phyloP scores from a whole-genome alignment of 2,797 vertebrate species.

The Parotocinclus haroldoi region DNA sequence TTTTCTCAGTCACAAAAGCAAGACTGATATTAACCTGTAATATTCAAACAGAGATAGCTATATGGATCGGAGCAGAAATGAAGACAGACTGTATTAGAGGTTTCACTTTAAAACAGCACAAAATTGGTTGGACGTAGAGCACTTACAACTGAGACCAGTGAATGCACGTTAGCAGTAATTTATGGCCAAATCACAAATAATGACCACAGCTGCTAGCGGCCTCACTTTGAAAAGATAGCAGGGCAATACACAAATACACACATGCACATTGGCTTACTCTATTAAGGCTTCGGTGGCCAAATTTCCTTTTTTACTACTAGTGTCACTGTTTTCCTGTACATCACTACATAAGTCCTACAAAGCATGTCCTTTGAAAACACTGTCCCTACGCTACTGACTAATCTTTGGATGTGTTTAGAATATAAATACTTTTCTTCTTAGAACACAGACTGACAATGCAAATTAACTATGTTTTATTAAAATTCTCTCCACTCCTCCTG shows the following conservation, averaged over 20 bases:
- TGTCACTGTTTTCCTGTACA: constrained; percentile 10
- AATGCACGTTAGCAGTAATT: not conserved
- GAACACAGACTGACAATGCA: constrained; percentile 12
- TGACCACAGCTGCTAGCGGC: not conserved
- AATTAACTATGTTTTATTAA: constrained; percentile 8
- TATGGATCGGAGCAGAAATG: not conserved
- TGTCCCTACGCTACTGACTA: not conserved
- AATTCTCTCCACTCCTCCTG: not conserved
- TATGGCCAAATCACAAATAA: constrained; percentile 7
- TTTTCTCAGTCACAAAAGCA: constrained; percentile 1
- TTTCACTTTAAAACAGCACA: not conserved
- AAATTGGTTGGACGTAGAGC: not conserved
- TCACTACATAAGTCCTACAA: constrained; percentile 5
- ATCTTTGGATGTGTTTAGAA: constrained; percentile 15
- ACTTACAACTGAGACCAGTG: not conserved
- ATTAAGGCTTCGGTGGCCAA: constrained; percentile 51
- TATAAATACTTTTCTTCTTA: not conserved
- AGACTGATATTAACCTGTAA: constrained; percentile 16
- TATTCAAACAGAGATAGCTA: not conserved
- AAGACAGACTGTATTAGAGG: not conserved
- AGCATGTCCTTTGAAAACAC: constrained; percentile 8
- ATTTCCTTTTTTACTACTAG: constrained; percentile 21
- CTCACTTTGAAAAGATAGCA: not conserved
- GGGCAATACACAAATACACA: not conserved
- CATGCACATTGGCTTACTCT: constrained; percentile 2